phyloP scores from a whole-genome alignment of 2,888 invertebrate genomes.

The Carpatolechia fugitivella region DNA sequence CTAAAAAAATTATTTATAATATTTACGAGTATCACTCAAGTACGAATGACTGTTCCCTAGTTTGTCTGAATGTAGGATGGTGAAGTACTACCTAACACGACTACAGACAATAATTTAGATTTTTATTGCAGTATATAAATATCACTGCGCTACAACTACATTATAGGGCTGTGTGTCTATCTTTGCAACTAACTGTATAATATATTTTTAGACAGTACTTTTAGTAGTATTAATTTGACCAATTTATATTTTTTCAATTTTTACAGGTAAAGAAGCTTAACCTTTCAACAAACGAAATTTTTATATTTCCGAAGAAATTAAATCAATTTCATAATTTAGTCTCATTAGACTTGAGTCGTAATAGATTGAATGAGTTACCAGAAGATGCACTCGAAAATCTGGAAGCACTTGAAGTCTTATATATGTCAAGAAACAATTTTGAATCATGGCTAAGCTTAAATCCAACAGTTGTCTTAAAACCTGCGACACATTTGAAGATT shows the following conservation, averaged over 20 bases:
- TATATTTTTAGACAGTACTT: too few relatives aligned
- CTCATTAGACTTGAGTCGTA: conserved; percentile 63
- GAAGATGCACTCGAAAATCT: conserved; percentile 72
- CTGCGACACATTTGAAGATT: conserved; percentile 71
- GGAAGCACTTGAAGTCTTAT: conserved; percentile 76
- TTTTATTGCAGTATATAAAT: too few relatives aligned
- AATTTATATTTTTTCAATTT: not conserved
- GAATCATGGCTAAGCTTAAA: conserved; percentile 77
- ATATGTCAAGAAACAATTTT: conserved; percentile 82
- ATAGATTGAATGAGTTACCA: conserved; percentile 73
- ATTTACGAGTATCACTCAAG: too few relatives aligned
- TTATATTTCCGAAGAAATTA: conserved; percentile 69
- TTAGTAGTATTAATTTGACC: too few relatives aligned
- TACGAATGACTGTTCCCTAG: too few relatives aligned
- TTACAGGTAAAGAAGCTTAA: conserved; percentile 83
- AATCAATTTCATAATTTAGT: conserved; percentile 48
- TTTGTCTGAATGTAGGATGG: too few relatives aligned
- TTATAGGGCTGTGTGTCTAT: too few relatives aligned
- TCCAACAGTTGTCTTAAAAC: conserved; percentile 71
- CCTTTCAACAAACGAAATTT: conserved; percentile 82
- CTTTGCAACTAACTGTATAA: too few relatives aligned
- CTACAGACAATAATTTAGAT: too few relatives aligned
- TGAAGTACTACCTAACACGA: too few relatives aligned
- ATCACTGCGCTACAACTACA: too few relatives aligned
- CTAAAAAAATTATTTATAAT: too few relatives aligned